Evolutionary conservation across 2,113 vertebrate genomes (phyloP).

Genomic region (Petrocephalus microphthalmus): DNA sequence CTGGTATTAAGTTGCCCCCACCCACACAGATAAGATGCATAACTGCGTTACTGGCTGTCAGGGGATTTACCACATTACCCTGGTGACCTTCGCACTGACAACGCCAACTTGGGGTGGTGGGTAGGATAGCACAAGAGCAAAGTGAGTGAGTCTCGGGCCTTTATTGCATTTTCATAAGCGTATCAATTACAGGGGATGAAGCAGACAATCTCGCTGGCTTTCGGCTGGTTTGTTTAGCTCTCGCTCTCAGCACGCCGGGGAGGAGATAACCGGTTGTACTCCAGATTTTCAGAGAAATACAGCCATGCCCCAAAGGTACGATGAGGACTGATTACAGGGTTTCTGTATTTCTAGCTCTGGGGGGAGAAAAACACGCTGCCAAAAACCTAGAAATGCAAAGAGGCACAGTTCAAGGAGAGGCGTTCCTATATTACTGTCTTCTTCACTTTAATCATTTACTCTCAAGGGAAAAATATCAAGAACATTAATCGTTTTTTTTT

Average conservation of each 20-base stretch:
- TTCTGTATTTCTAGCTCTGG: not conserved
- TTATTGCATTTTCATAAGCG: constrained; percentile 2
- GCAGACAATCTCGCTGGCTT: not conserved
- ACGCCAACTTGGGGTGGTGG: not conserved
- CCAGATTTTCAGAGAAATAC: not conserved
- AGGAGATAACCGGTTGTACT: not conserved
- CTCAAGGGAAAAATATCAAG: not conserved
- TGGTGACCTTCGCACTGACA: not conserved
- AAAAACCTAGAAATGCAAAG: not conserved
- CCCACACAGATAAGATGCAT: no score
- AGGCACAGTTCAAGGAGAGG: not conserved
- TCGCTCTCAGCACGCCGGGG: not conserved
- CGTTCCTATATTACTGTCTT: not conserved
- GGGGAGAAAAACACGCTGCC: not conserved
- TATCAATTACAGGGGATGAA: constrained; percentile 3
- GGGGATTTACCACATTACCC: not conserved
- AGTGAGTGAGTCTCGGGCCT: not conserved
- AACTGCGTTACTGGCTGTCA: not conserved
- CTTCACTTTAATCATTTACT: not conserved
- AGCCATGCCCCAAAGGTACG: not conserved
- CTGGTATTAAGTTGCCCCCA: no score
- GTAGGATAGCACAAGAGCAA: not conserved
- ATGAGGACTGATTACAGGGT: constrained; percentile 6
- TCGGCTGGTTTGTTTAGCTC: not conserved
- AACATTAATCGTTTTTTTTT: not conserved